Percentiles rank a stretch among this genome's conserved stretches.
Conservation (phyloP, 2,888 invertebrate genomes). For the Trilocha varians region DNA sequence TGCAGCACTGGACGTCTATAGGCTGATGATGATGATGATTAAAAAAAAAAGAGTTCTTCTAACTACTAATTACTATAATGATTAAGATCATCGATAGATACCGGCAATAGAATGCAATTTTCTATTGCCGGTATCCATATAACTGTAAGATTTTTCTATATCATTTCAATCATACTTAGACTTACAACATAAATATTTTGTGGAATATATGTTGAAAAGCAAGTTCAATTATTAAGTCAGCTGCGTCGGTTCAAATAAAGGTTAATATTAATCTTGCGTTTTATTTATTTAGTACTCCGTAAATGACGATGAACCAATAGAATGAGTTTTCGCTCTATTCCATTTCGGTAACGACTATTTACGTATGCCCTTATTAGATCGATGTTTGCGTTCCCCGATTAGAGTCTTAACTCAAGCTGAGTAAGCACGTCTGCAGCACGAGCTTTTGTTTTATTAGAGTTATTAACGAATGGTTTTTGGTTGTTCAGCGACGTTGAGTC, state of each 20-base stretch:
- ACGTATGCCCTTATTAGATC: slow-evolving; percentile 16
- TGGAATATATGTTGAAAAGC: not conserved
- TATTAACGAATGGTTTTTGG: not conserved
- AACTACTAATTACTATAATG: no score
- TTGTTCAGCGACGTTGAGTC: not conserved
- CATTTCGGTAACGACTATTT: slow-evolving; percentile 16
- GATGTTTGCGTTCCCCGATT: slow-evolving; percentile 36
- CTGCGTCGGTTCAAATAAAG: not conserved
- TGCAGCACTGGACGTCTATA: no score
- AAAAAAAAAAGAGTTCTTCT: no score
- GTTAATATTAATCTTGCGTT: not conserved
- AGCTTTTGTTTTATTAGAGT: not conserved
- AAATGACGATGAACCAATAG: not conserved
- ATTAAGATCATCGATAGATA: no score
- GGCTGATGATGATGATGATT: no score
- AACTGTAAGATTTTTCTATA: no score
- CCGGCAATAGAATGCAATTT: no score
- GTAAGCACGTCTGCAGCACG: not conserved
- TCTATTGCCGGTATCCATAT: no score
- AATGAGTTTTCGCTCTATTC: slow-evolving; percentile 1
- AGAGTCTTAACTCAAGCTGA: slow-evolving; percentile 24
- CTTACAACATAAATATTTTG: no score
- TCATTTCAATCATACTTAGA: no score
- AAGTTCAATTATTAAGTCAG: not conserved
- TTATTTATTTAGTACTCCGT: slow-evolving; percentile 6